A percentile compares a stretch with the other conserved stretches of the same genome.
Evolutionary conservation across 1,140 invertebrate species (phyloP).

Genomic region (Trichonephila clavata): DNA sequence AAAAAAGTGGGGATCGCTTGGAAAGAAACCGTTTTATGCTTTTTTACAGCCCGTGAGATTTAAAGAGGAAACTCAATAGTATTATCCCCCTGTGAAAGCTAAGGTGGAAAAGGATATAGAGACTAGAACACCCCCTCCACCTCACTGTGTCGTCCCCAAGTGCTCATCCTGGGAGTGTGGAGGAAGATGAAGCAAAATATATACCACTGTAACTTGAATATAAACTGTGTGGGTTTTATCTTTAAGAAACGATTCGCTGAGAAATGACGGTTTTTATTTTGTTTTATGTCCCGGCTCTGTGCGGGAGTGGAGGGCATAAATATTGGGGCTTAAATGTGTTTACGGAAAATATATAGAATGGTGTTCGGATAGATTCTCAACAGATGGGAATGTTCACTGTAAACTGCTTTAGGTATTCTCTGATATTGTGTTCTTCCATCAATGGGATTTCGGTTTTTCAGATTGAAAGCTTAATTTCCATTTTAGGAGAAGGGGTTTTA

Average conservation of each 20-base stretch:
- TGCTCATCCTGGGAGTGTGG: neutral
- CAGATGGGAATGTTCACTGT: slow-evolving; percentile 1
- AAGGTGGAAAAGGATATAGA: slow-evolving; percentile 6
- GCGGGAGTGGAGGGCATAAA: neutral
- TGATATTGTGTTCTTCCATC: no score
- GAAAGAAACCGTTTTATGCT: slow-evolving; percentile 13
- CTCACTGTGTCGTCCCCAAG: neutral
- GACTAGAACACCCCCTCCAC: neutral
- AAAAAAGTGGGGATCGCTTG: neutral
- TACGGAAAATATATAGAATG: slow-evolving; percentile 11
- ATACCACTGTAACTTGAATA: slow-evolving; percentile 42
- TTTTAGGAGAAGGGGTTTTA: no score
- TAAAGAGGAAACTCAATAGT: slow-evolving; percentile 23
- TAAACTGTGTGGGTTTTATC: slow-evolving; percentile 47
- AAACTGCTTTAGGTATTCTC: neutral
- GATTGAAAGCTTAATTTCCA: no score
- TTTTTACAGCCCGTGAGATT: slow-evolving; percentile 37
- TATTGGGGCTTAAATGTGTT: slow-evolving; percentile 28
- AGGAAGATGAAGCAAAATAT: slow-evolving; percentile 20
- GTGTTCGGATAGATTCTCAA: neutral
- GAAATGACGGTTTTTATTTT: slow-evolving; percentile 36
- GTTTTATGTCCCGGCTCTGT: neutral
- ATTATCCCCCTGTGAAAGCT: slow-evolving; percentile 22
- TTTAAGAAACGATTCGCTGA: slow-evolving; percentile 34
- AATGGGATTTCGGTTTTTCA: no score